A percentile compares a stretch with the other conserved stretches of the same genome.
These are phyloP conservation scores for Eupsilia transversa DNA, from an alignment of 2,888 invertebrate species.

Conservation along the genomic window DNA sequence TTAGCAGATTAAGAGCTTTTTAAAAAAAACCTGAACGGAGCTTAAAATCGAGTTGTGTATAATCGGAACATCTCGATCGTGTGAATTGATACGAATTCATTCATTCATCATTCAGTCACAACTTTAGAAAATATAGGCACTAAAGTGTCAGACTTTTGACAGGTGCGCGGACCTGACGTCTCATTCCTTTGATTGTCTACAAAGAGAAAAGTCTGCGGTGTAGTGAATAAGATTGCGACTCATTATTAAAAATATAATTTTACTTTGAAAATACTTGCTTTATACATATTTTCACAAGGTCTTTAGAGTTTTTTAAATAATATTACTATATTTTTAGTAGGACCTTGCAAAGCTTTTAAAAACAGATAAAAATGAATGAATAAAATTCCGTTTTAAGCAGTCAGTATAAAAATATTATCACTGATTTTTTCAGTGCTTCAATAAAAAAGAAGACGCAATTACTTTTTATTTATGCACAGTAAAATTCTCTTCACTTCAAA, in stretches of 20 bases:
- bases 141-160: too few species aligned
- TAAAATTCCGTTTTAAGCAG: conserved; percentile 22
- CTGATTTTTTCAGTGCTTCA: not conserved
- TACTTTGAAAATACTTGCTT: not conserved
- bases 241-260: not conserved
- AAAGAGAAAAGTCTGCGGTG: not conserved
- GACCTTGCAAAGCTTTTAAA: not conserved
- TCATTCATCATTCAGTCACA: too few species aligned
- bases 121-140: too few species aligned
- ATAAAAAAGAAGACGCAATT: conserved; percentile 40
- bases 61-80: conserved; percentile 65
- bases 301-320: not conserved
- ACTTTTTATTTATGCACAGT: conserved; percentile 34
- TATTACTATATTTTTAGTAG: not conserved
- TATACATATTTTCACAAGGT: not conserved
- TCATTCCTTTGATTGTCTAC: too few species aligned
- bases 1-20: conserved; percentile 27
- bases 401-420: conserved; percentile 18
- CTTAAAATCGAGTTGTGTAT: conserved; percentile 60
- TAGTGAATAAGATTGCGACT: not conserved
- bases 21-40: conserved; percentile 13
- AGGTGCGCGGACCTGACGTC: too few species aligned
- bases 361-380: conserved; percentile 1
- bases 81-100: conserved; percentile 59
- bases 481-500: conserved; percentile 26